phyloP scores from a whole-genome alignment of 2,797 vertebrate species.

The Megalops cyprinoides region DNA sequence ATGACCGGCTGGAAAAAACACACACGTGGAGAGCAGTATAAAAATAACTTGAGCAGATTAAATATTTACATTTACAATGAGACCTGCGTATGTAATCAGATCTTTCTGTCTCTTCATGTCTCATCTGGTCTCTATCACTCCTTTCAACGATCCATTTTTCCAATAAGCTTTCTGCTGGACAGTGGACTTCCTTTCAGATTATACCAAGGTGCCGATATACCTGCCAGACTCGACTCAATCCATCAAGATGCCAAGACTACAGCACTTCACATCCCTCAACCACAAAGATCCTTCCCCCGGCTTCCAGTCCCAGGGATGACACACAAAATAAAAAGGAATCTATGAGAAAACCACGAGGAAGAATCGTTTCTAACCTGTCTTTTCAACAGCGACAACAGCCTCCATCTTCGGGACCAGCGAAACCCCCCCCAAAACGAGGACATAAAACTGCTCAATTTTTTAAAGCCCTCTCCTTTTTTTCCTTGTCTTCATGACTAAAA shows the following conservation, averaged over 20 bases:
- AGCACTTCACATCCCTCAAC: background rate
- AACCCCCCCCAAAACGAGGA: background rate
- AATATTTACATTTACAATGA: background rate
- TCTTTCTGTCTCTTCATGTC: background rate
- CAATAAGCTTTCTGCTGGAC: background rate
- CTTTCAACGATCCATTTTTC: background rate
- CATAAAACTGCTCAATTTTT: conserved; percentile 40
- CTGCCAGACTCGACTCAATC: background rate
- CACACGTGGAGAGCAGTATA: background rate
- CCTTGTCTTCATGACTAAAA: conserved; percentile 39
- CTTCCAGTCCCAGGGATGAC: background rate
- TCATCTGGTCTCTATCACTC: too few relatives aligned
- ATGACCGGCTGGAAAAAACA: background rate
- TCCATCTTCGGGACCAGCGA: conserved; percentile 20
- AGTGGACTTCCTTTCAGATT: background rate
- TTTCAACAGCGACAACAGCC: background rate
- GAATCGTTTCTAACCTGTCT: background rate
- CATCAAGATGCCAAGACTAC: background rate
- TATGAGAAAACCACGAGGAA: background rate
- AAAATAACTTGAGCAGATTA: background rate
- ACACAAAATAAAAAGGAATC: background rate
- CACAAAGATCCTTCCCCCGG: background rate
- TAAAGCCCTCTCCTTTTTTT: conserved; percentile 20
- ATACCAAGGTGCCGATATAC: background rate
- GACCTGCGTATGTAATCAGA: background rate